phyloP scores from a whole-genome alignment of 1,140 invertebrate species.

The Drosophila jambulina region DNA sequence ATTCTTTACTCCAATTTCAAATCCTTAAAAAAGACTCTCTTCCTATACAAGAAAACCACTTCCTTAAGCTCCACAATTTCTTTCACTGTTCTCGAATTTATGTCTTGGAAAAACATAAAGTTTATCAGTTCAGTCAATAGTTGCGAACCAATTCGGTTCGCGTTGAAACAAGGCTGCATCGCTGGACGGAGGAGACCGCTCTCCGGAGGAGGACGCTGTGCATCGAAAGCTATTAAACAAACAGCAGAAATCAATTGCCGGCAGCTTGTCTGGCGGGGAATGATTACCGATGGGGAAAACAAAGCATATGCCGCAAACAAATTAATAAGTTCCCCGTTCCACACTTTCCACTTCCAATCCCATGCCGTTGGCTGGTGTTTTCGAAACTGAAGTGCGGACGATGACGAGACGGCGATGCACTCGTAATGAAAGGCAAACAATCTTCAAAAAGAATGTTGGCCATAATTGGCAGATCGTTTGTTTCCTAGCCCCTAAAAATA shows the following conservation, averaged over 20 bases:
- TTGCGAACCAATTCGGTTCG: conserved; percentile 10
- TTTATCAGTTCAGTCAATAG: conserved; percentile 33
- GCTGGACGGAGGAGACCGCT: background rate
- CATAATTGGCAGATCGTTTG: conserved; percentile 72
- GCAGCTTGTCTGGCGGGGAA: conserved; percentile 56
- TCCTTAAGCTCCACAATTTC: background rate
- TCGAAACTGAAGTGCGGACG: conserved; percentile 12
- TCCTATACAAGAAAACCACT: background rate
- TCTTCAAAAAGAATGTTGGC: conserved; percentile 78
- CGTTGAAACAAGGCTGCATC: conserved; percentile 14
- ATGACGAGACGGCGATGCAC: conserved; percentile 62
- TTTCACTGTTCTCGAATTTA: background rate
- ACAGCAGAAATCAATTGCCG: conserved; percentile 69
- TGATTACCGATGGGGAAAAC: conserved; percentile 50
- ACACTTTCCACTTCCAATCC: background rate
- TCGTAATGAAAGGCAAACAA: conserved; percentile 83
- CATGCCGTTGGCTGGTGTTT: conserved; percentile 1
- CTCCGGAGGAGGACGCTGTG: background rate
- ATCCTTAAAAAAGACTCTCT: background rate
- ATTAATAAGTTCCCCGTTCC: conserved; percentile 47
- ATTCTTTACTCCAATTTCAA: background rate
- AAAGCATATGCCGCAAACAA: conserved; percentile 66
- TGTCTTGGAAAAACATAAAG: conserved; percentile 25
- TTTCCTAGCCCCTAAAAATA: conserved; percentile 35
- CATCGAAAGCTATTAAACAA: conserved; percentile 50